Evolutionary conservation across 2,888 invertebrate genomes (phyloP), one percentile per base, ranked within the genome.

Genomic region (Sarcophaga caerulescens): DNA sequence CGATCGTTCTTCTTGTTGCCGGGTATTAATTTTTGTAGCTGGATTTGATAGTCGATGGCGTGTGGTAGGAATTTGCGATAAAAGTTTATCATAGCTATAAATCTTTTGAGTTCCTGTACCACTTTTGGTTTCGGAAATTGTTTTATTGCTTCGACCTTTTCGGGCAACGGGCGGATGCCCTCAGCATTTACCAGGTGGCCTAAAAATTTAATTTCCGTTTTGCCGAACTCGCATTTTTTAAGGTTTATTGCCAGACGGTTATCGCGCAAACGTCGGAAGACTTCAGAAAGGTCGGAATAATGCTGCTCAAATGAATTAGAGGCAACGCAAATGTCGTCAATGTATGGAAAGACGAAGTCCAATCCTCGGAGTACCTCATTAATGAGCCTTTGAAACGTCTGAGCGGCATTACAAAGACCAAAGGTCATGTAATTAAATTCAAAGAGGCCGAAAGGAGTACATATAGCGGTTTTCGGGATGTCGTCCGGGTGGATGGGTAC

Each of bases 281-380:
- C 87, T 14, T 23, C 81, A 10, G 52, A 14, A 11, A 89, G 63
- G 45, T 88, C 84, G 4, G 62, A 60, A 17, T 57, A 35, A 69
- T 89, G 87, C 45, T 88, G 84, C 47, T 84, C 84, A 3, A 68
- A 11, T n/a, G 79, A 60, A 1, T 47, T 4, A n/a, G n/a, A n/a
- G n/a, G n/a, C n/a, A 77, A 87, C 3, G 86, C 83, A 73, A 23
- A 87, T 85, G 52, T 85, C 87, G 44, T 87, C 87, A 3, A 85
- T 74, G 17, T 88, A 88, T 19, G 76, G 71, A 45, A 85, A 87
- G 17, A 73, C 79, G 23, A 81, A 85, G 21, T 81, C 76, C 3
- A 75, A 12, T 19, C 75, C 75, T 2, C 62, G 8, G 1, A 60
- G 62, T 10, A 82, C 45, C 59, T 85, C 75, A 10, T 87, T 59